A percentile compares a stretch with the other conserved stretches of the same genome.
phyloP scores from a whole-genome alignment of 2,113 vertebrate genomes.

The Tenrec ecaudatus region DNA sequence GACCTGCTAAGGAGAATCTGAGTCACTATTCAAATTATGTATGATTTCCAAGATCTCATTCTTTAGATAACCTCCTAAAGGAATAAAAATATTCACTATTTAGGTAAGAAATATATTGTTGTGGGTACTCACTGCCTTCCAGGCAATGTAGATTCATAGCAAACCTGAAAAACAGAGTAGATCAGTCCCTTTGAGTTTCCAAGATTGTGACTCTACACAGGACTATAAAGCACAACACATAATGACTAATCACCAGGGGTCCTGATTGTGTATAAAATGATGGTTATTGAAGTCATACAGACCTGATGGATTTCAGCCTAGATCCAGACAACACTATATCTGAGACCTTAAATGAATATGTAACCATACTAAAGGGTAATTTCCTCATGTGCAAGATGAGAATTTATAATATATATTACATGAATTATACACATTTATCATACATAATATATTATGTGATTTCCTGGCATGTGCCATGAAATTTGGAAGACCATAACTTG shows the following conservation, averaged over 20 bases:
- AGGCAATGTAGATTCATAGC: too few species aligned
- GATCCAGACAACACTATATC: neutral
- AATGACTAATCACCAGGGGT: too few species aligned
- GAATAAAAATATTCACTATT: neutral
- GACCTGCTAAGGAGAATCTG: neutral
- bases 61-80: neutral
- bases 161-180: too few species aligned
- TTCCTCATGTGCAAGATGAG: neutral
- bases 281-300: neutral
- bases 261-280: neutral
- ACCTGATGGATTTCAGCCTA: neutral
- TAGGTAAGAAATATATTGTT: neutral
- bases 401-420: neutral
- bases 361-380: neutral
- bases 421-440: neutral
- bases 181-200: too few species aligned
- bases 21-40: neutral
- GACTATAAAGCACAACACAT: too few species aligned
- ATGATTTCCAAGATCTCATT: neutral
- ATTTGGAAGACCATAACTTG: too few species aligned
- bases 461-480: too few species aligned
- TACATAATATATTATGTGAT: too few species aligned
- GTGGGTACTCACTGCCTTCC: too few species aligned
- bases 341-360: neutral
- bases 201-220: too few species aligned